A percentile compares a stretch with the other conserved stretches of the same genome.
Conservation (phyloP, 1,140 invertebrate species). For the Paraescarpia echinospica region DNA sequence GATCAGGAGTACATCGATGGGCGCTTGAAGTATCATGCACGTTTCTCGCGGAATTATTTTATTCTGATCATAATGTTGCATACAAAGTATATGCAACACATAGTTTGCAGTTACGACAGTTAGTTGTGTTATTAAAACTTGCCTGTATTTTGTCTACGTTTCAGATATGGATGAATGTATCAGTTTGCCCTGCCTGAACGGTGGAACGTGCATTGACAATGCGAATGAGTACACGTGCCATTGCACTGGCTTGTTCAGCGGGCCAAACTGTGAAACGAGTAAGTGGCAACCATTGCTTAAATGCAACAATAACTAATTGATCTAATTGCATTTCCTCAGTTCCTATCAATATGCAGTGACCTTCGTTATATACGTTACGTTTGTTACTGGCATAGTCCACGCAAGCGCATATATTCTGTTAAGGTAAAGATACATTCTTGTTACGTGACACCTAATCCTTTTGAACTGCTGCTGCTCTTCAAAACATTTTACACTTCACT, state of each 20-base stretch:
- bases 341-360: neutral
- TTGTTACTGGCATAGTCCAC: too few relatives aligned
- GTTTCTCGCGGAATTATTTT: neutral
- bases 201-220: conserved; percentile 23
- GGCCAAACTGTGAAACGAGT: conserved; percentile 28
- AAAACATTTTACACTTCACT: too few relatives aligned
- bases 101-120: neutral
- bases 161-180: conserved; percentile 15
- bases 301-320: neutral
- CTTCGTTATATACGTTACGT: too few relatives aligned
- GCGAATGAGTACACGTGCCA: conserved; percentile 28
- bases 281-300: neutral
- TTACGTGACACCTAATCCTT: too few relatives aligned
- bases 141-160: neutral
- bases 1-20: neutral
- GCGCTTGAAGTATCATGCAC: neutral
- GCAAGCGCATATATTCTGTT: too few relatives aligned
- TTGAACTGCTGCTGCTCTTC: too few relatives aligned
- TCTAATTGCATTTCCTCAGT: neutral
- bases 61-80: too few relatives aligned
- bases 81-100: neutral
- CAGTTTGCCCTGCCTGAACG: conserved; percentile 6
- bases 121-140: neutral
- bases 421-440: too few relatives aligned
- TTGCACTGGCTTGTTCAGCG: conserved; percentile 28